A percentile compares a stretch with the other conserved stretches of the same genome.
Evolutionary conservation across 2,888 invertebrate species (phyloP).

Genomic region (Torymus auratus): DNA sequence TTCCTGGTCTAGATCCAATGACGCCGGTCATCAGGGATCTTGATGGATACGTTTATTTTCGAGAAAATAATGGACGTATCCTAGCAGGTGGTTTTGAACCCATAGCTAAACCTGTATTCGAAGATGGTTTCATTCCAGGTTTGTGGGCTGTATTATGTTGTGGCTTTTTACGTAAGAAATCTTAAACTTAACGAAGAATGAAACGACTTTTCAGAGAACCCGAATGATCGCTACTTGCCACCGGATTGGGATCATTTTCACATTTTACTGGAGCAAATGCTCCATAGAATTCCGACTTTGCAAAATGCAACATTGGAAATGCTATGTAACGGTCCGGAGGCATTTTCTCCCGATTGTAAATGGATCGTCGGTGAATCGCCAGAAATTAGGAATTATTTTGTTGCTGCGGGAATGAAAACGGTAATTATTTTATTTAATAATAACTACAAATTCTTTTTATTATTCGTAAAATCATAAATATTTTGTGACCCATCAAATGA

Average conservation of each 20-base stretch:
- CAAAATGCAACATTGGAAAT: constrained; percentile 86
- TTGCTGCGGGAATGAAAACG: constrained; percentile 97
- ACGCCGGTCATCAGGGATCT: constrained; percentile 93
- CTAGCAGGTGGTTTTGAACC: constrained; percentile 95
- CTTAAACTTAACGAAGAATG: background rate
- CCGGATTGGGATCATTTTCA: constrained; percentile 99
- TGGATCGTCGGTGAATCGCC: constrained; percentile 97
- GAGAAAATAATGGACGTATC: constrained; percentile 90
- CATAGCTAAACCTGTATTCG: constrained; percentile 92
- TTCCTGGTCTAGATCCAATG: constrained; percentile 85
- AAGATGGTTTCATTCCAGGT: constrained; percentile 84
- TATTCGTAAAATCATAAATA: too few relatives aligned
- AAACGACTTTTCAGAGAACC: constrained; percentile 53
- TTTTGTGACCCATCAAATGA: too few relatives aligned
- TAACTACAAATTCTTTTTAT: background rate
- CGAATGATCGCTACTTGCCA: constrained; percentile 77
- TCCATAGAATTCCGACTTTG: constrained; percentile 89
- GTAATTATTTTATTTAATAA: constrained; percentile 60
- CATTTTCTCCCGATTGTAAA: constrained; percentile 97
- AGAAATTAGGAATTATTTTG: constrained; percentile 83
- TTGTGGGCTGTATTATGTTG: too few relatives aligned
- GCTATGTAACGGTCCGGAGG: constrained; percentile 93
- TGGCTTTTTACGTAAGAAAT: background rate
- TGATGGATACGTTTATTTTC: constrained; percentile 91
- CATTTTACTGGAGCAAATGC: constrained; percentile 88